Evolutionary conservation across 2,113 vertebrate species (phyloP).

Genomic region (Cryptotis parvus): DNA sequence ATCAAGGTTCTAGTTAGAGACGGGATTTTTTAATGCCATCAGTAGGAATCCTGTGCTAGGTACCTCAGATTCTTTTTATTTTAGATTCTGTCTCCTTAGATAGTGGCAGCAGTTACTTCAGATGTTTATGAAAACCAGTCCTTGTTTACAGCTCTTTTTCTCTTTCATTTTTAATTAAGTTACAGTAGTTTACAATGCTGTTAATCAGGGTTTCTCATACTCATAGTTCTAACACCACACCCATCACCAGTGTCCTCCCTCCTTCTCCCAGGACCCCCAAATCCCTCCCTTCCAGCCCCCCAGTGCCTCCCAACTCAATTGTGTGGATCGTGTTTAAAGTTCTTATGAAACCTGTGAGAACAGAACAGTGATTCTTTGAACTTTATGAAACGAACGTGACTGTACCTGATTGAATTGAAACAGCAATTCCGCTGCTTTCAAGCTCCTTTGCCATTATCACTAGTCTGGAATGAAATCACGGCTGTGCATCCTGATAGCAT

Average conservation of each 20-base stretch:
- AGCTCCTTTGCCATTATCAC: constrained; percentile 51
- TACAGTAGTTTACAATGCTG: too few relatives aligned
- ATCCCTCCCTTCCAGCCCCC: too few relatives aligned
- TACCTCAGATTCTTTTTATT: not conserved
- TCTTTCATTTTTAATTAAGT: too few relatives aligned
- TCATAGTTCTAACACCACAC: too few relatives aligned
- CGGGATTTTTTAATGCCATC: not conserved
- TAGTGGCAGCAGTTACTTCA: not conserved
- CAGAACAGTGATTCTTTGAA: not conserved
- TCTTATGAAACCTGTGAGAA: not conserved
- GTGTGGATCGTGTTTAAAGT: not conserved
- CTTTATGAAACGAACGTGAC: not conserved
- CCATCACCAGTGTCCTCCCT: too few relatives aligned
- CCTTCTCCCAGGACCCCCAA: too few relatives aligned
- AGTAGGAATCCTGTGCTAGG: not conserved
- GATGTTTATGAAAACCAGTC: too few relatives aligned
- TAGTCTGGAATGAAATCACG: constrained; percentile 36
- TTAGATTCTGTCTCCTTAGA: not conserved
- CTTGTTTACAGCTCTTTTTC: too few relatives aligned
- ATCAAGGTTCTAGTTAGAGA: not conserved
- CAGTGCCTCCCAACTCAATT: too few relatives aligned
- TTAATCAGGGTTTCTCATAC: too few relatives aligned
- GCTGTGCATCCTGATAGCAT: constrained; percentile 37
- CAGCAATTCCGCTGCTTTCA: constrained; percentile 52
- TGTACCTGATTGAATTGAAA: constrained; percentile 21